Conservation (phyloP, 2,113 vertebrate species). For the Hippocampus guttulatus region DNA sequence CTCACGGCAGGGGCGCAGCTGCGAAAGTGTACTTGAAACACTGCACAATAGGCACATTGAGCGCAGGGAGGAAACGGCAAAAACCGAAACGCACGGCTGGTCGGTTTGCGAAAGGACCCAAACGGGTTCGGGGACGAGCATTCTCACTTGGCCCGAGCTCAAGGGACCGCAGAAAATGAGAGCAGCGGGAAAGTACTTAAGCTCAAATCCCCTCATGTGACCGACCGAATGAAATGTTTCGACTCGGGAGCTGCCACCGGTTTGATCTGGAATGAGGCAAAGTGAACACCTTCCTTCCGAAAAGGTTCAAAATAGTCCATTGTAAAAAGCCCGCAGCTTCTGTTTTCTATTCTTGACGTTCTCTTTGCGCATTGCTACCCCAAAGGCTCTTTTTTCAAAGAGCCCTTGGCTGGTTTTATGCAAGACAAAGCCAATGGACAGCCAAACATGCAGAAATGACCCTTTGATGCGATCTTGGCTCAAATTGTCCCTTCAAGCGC, state of each 20-base stretch:
- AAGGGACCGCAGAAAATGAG: not conserved
- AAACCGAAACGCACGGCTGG: not conserved
- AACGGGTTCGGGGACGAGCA: not conserved
- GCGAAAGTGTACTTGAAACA: too few relatives aligned
- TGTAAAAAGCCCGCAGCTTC: too few relatives aligned
- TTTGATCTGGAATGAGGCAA: not conserved
- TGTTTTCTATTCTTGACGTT: too few relatives aligned
- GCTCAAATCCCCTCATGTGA: constrained; percentile 11
- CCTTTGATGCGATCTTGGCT: not conserved
- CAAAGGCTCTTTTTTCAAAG: not conserved
- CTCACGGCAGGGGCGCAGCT: not conserved
- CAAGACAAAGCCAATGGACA: not conserved
- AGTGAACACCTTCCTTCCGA: not conserved
- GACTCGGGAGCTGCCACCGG: not conserved
- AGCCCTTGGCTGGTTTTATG: too few relatives aligned
- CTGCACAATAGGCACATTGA: not conserved
- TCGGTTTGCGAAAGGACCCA: not conserved
- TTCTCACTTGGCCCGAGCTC: not conserved
- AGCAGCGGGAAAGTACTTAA: not conserved
- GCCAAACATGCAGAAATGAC: not conserved
- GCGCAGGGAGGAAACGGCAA: not conserved
- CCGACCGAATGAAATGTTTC: not conserved
- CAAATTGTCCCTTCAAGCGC: too few relatives aligned
- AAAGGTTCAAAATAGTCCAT: too few relatives aligned
- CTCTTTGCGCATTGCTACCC: not conserved